Evolutionary conservation across 2,113 vertebrate genomes (phyloP), one percentile per base, ranked within the genome.

Genomic region (Rattus rattus): DNA sequence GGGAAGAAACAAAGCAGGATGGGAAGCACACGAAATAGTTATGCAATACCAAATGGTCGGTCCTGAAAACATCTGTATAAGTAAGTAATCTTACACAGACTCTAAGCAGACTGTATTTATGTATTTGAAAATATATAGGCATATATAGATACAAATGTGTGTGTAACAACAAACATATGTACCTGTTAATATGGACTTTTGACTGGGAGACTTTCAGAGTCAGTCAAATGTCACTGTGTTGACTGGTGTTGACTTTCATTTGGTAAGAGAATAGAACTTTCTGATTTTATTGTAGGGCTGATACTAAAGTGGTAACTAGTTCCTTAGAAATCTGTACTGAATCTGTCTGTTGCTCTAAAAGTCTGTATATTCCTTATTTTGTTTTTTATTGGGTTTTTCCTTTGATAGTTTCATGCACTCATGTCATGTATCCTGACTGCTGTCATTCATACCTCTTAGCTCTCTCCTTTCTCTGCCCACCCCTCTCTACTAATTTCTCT

Each of bases 211-310:
- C 59, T 93, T 14, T 87, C 77, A 95, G 76, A 94, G 63, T 69
- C n/a, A 75, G 86, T 79, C n/a, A 84, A 90, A 49, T 95, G 36
- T 97, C 70, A 80, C 3, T 95, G 63, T 93, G 12, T 93, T 3
- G 36, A 22, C 69, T 92, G 47, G 22, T 91, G 14, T 49, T 93
- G 43, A 90, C 67, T 93, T 93, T 95, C 36, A 59, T 89, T 96
- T 96, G n/a, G 95, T 79, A 54, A 22, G 33, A 77, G n/a, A 65
- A 84, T 36, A 5, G 75, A 72, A 13, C 3, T 85, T 96, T 92
- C 76, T 88, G 47, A 39, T 94, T 92, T 81, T 67, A 28, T 11
- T 67, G 67, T 86, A 52, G 26, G 65, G 47, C 5, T 80, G 52
- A 49, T 56, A 33, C 76, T 24, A 65, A 63, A 22, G 30, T 65